Evolutionary conservation across 2,888 invertebrate species (phyloP).

Genomic region (Tribolium freemani): DNA sequence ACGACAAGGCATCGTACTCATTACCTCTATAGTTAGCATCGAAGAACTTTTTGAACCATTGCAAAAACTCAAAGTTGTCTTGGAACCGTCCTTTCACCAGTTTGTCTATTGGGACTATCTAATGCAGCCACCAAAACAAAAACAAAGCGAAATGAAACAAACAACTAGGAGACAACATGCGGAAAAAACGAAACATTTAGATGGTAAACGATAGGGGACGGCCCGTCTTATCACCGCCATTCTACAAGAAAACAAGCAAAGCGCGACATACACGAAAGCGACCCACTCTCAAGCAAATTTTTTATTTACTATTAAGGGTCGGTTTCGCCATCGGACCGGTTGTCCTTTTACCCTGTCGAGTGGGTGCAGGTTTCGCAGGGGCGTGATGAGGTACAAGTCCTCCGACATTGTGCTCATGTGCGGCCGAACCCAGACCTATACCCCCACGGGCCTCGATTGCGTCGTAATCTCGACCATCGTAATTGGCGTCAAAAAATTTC

Average conservation of each 20-base stretch:
- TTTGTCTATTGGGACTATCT: slow-evolving; percentile 94
- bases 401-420: slow-evolving; percentile 58
- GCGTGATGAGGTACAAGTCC: slow-evolving; percentile 58
- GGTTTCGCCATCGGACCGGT: slow-evolving; percentile 15
- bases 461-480: slow-evolving; percentile 97
- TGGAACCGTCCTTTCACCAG: slow-evolving; percentile 98
- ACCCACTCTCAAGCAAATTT: slow-evolving; percentile 5
- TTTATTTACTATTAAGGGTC: slow-evolving; percentile 8
- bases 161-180: slow-evolving; percentile 31
- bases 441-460: slow-evolving; percentile 90
- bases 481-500: slow-evolving; percentile 99
- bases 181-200: slow-evolving; percentile 34
- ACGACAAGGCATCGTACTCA: slow-evolving; percentile 92
- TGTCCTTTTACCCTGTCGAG: slow-evolving; percentile 53
- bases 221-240: not conserved
- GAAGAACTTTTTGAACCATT: slow-evolving; percentile 99
- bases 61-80: slow-evolving; percentile 99
- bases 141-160: slow-evolving; percentile 56
- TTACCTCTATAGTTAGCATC: slow-evolving; percentile 98
- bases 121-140: slow-evolving; percentile 65
- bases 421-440: slow-evolving; percentile 82
- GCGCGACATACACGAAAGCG: slow-evolving; percentile 20
- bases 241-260: slow-evolving; percentile 15
- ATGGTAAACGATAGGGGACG: slow-evolving; percentile 7
- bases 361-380: slow-evolving; percentile 50